Evolutionary conservation across 2,888 invertebrate genomes (phyloP), one percentile per base, ranked within the genome.

Genomic region (Chalcosyrphus nemorum): DNA sequence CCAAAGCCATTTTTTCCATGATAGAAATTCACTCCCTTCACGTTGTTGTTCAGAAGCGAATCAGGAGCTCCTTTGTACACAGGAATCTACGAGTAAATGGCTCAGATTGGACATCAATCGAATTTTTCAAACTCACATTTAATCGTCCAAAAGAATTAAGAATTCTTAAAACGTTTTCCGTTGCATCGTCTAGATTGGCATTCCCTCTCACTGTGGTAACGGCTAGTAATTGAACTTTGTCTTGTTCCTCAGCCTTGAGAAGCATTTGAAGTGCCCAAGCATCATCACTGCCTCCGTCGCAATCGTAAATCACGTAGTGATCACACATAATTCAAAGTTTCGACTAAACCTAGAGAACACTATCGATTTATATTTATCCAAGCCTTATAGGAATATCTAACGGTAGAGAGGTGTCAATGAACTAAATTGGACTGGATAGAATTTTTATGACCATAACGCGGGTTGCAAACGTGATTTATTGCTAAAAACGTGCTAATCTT

Each of bases 1-100:
- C 95, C 95, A 75, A 96, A 93, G 2, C 96, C 96, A 89, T 96
- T 96, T 17, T 88, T 87, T 0, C 96, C 96, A 87, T 94, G 93
- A 86, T 93, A 95, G 86, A 92, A 91, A 3, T 81, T 75, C 4
- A 71, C 70, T 9, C 70, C 70, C 1, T 59, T 45, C 15, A 71
- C 11, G 17, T 38, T 71, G 47, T 71, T 71, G 1, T 71, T 17
- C 2, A 74, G 21, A 45, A 76, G 15, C n/a, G 70, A 41, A 24
- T 59, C 59, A 4, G 57, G 5, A 17, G 61, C 52, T 9, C 77
- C 77, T 21, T 63, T 70, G 24, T 70, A 77, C 7, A 77, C 61
- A 2, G 77, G 77, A 32, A 77, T 70, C 77, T 77, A 63, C 11
- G 15, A 9, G 9, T 24, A 1, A 15, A 19, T 1, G n/a, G 24